Evolutionary conservation across 2,797 vertebrate genomes (phyloP).

Genomic region (Peromyscus attwateri): DNA sequence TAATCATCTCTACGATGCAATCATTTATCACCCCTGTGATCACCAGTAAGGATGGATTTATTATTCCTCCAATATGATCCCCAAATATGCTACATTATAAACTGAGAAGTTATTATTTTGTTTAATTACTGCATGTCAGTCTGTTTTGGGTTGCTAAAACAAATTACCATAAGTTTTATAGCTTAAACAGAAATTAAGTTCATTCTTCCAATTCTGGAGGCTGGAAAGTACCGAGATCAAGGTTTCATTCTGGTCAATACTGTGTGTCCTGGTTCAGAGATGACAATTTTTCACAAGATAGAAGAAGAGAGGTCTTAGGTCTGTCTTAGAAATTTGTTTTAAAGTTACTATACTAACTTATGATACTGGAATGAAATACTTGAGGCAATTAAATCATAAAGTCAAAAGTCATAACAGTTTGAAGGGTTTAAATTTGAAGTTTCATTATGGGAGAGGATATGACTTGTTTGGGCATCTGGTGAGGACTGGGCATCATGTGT

Average conservation of each 20-base stretch:
- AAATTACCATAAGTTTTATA: neutral
- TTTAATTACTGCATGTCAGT: neutral
- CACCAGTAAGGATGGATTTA: neutral
- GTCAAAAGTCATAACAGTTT: neutral
- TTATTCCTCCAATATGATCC: neutral
- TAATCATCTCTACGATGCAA: neutral
- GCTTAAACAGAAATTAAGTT: neutral
- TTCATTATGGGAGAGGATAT: neutral
- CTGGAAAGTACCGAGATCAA: neutral
- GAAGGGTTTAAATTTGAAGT: neutral
- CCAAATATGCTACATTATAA: slow-evolving; percentile 34
- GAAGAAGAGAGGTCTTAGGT: neutral
- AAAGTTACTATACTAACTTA: neutral
- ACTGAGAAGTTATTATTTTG: slow-evolving; percentile 10
- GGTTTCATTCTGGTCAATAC: neutral
- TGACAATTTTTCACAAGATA: too few species aligned
- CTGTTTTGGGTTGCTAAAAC: neutral
- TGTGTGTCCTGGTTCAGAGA: neutral
- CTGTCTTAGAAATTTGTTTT: neutral
- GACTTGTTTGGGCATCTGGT: neutral
- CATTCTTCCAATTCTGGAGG: neutral
- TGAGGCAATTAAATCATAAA: neutral
- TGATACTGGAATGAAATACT: neutral
- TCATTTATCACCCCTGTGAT: neutral
- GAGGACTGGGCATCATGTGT: too few species aligned